Evolutionary conservation across 2,797 vertebrate genomes (phyloP), one percentile per base, ranked within the genome.

Genomic region (Astyanax mexicanus): DNA sequence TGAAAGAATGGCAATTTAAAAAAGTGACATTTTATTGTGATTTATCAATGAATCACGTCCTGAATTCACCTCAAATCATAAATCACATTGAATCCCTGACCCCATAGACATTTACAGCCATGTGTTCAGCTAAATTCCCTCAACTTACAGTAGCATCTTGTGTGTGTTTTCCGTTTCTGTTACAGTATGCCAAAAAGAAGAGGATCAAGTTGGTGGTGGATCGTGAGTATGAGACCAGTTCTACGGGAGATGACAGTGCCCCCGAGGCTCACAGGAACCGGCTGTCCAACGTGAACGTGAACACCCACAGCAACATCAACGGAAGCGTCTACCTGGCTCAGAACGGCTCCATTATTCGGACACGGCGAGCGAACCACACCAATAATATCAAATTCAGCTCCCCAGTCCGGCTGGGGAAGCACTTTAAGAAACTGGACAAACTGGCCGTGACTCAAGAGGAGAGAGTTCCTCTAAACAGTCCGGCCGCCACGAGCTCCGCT

Each of bases 311-410:
- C 37, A 96, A 90, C 0, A 73, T 94, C 51, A 98, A 96, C 0
- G 94, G 97, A 58, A 95, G 93, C 81, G 73, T 99, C 78, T 99
- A 98, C 76, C 89, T 98, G 61, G 95, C 96, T 1, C 97, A 98
- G 90, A 99, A 99, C 0, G 97, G 97, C 79, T 98, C 97, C 47
- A 94, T 99, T 82, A 86, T 99, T 61, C 94, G 97, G 85, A 99
- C 97, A n/a, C 92, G 96, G 0, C 94, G 96, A 0, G 85, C 85
- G 11, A 91, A 89, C 82, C 88, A 94, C 70, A 79, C 90, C 1
- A 94, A 93, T 76, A 94, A 87, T 85, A 86, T 95, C 57, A 96
- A 96, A 86, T 88, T 87, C 15, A 78, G 88, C 4, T 97, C 97
- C 19, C 96, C 96, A 0, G 42, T 89, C 0, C 88, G 91, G 75